These are phyloP conservation scores for Pseudanteris insignis DNA, from an alignment of 2,888 invertebrate genomes.

Conservation along the genomic window DNA sequence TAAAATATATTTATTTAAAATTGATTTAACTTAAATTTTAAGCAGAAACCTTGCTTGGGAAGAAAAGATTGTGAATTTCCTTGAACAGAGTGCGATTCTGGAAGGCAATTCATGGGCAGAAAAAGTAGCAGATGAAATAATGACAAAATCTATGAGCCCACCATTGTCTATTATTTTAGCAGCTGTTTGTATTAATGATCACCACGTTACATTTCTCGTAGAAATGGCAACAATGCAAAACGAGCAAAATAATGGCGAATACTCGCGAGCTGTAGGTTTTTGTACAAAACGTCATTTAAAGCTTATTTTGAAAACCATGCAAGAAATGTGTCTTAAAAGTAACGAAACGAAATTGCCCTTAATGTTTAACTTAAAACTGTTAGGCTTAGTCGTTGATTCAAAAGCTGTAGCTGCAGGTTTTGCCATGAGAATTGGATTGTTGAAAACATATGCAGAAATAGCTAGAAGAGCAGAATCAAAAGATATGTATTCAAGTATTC, in stretches of 20 bases:
- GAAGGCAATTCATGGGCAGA: slow-evolving; percentile 57
- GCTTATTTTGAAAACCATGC: slow-evolving; percentile 52
- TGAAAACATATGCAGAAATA: slow-evolving; percentile 58
- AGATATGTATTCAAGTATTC: slow-evolving; percentile 49
- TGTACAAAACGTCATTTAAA: slow-evolving; percentile 55
- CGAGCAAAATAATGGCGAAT: slow-evolving; percentile 47
- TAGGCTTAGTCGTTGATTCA: slow-evolving; percentile 57
- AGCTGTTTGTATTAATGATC: slow-evolving; percentile 52
- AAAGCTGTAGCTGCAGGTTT: slow-evolving; percentile 58
- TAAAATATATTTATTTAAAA: too few species aligned
- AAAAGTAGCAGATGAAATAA: slow-evolving; percentile 56
- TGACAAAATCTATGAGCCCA: slow-evolving; percentile 43
- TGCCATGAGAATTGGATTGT: slow-evolving; percentile 56
- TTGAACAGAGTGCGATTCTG: slow-evolving; percentile 55
- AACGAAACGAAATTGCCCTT: slow-evolving; percentile 55
- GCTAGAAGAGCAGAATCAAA: slow-evolving; percentile 49
- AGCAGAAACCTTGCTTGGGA: slow-evolving; percentile 54
- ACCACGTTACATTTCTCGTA: slow-evolving; percentile 52
- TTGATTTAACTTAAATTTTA: slow-evolving; percentile 9
- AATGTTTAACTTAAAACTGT: too few species aligned
- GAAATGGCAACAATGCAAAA: slow-evolving; percentile 49
- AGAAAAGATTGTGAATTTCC: slow-evolving; percentile 54
- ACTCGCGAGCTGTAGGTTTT: slow-evolving; percentile 56
- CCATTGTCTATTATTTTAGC: slow-evolving; percentile 52
- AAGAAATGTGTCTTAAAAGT: slow-evolving; percentile 53